Conservation (phyloP, 2,888 invertebrate genomes). For the Melipona bicolor region DNA sequence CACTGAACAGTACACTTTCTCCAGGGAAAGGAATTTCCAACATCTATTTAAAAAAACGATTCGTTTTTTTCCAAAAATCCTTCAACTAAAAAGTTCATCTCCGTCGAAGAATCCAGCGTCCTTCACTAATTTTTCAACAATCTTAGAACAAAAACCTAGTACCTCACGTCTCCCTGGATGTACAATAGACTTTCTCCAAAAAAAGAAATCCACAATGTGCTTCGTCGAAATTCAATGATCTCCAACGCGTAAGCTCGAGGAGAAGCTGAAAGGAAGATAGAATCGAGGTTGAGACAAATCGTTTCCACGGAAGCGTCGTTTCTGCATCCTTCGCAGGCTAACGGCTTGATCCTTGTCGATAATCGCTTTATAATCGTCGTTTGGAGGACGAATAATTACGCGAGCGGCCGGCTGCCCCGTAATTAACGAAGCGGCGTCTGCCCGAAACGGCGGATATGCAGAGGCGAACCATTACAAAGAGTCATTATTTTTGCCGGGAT, state of each 20-base stretch:
- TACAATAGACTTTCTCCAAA: background rate
- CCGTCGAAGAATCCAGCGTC: background rate
- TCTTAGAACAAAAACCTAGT: background rate
- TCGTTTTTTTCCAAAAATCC: background rate
- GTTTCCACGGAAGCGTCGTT: conserved; percentile 52
- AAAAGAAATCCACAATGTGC: background rate
- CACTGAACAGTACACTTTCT: background rate
- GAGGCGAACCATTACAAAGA: conserved; percentile 49
- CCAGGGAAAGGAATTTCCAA: no score
- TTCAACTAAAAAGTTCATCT: background rate
- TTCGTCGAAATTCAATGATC: background rate
- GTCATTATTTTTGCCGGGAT: conserved; percentile 58
- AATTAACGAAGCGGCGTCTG: conserved; percentile 63
- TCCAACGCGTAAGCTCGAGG: background rate
- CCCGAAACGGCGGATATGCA: conserved; percentile 65
- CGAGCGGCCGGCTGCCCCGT: conserved; percentile 61
- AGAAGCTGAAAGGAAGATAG: background rate
- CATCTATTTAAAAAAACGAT: no score
- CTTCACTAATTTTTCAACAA: background rate
- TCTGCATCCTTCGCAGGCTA: conserved; percentile 26
- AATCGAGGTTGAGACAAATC: conserved; percentile 15
- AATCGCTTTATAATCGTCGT: conserved; percentile 77
- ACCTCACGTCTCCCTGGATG: no score
- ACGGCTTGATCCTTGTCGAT: conserved; percentile 71
- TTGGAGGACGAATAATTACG: conserved; percentile 75